Percentiles rank a stretch among this genome's conserved stretches.
These are phyloP conservation scores for Ranitomeya variabilis DNA, from an alignment of 2,113 vertebrate genomes.

Conservation along the genomic window DNA sequence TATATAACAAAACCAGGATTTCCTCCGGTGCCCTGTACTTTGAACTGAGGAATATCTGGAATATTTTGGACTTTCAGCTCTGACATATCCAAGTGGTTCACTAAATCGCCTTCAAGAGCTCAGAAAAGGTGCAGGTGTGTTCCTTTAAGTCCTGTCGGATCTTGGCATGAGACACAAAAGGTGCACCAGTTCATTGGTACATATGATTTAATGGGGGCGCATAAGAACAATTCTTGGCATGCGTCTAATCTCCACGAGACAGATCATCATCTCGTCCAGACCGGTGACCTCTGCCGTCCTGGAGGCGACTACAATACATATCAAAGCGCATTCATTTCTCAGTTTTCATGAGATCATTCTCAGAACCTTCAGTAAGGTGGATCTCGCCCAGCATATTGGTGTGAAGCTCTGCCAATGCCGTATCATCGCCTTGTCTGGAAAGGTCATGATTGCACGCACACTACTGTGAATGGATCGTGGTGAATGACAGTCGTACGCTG, in stretches of 20 bases:
- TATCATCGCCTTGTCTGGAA: conserved; percentile 41
- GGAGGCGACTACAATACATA: conserved; percentile 37
- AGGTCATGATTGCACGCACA: not conserved
- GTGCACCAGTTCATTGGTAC: conserved; percentile 37
- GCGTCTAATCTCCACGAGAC: conserved; percentile 16
- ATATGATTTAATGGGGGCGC: conserved; percentile 51
- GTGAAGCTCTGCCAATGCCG: conserved; percentile 48
- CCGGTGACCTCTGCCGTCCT: conserved; percentile 31
- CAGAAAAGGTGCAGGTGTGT: conserved; percentile 32
- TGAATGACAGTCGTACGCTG: conserved; percentile 21
- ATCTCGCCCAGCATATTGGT: not conserved
- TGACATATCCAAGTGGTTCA: conserved; percentile 48
- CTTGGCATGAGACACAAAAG: conserved; percentile 49
- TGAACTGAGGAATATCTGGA: conserved; percentile 47
- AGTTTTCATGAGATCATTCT: conserved; percentile 50
- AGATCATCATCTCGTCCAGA: conserved; percentile 47
- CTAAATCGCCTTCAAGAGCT: conserved; percentile 42
- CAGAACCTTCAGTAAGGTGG: conserved; percentile 9
- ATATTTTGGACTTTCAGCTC: conserved; percentile 37
- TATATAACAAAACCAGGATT: conserved; percentile 24
- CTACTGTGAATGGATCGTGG: conserved; percentile 1
- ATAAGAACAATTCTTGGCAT: conserved; percentile 47
- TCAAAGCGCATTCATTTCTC: conserved; percentile 44
- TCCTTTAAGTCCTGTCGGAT: conserved; percentile 50
- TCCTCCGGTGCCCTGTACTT: not conserved